Evolutionary conservation across 2,113 vertebrate genomes (phyloP), one percentile per base, ranked within the genome.

Genomic region (Capreolus pygargus): DNA sequence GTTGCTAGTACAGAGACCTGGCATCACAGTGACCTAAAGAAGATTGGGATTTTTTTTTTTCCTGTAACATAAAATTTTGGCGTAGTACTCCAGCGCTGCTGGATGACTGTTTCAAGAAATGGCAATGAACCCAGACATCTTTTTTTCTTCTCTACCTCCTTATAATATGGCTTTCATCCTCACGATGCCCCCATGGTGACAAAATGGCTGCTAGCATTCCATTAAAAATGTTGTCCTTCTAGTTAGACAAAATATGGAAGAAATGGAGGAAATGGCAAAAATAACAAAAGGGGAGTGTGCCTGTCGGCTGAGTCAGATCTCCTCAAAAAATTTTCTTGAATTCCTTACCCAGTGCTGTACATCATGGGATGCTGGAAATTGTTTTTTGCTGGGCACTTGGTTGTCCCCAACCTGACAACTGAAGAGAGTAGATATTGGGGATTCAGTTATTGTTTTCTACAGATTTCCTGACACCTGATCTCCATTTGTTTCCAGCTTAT

Each of bases 321-420:
- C 88, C 91, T 52, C 60, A 92, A 94, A 84, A 25, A 79, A 27
- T 84, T 95, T 95, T 86, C 60, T 86, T 79, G 47, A 81, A 86
- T 90, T 39, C 16, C 21, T 94, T 67, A 78, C 14, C 17, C 19
- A 84, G 0, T 87, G 70, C 10, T 11, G 3, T n/a, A 54, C 50
- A 64, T 88, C 28, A 64, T 39, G 2, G 45, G 27, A 96, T 39
- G 19, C 27, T 76, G 21, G 55, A 43, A 91, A 61, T 89, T 91
- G 3, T 2, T 55, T 87, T 60, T 78, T 78, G n/a, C 33, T 96
- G 39, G 74, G 17, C 30, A 79, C 70, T 94, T 81, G 43, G 30
- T 30, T 78, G 23, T 78, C 33, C 50, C 90, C 61, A 94, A 84
- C 57, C 50, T 81, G 57, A 85, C 14, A 58, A 81, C 23, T 81